A percentile compares a stretch with the other conserved stretches of the same genome.
phyloP scores from a whole-genome alignment of 37 sponge, comb jelly and placozoan species.

The Chondrilla cf. caribensis region DNA sequence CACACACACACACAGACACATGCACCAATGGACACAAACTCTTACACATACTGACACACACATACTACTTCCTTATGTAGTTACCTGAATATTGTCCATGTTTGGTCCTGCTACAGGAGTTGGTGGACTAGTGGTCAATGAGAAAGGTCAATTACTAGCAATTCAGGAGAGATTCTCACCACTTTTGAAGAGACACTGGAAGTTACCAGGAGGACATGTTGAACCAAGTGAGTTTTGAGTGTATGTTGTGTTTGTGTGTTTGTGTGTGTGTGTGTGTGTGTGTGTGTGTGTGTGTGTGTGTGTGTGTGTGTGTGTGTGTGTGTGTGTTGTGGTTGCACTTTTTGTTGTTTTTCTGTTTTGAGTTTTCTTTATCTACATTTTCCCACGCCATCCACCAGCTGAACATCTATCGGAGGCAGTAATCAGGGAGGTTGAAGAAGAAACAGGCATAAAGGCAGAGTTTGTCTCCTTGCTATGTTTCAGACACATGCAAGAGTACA shows the following conservation, averaged over 20 bases:
- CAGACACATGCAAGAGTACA: constrained; percentile 69
- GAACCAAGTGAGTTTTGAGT: constrained; percentile 48
- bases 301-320: constrained; percentile 18
- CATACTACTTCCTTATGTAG: too few relatives aligned
- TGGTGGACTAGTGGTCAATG: constrained; percentile 85
- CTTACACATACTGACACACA: too few relatives aligned
- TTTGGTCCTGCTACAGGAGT: constrained; percentile 64
- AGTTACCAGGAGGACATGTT: constrained; percentile 79
- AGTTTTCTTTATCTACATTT: too few relatives aligned
- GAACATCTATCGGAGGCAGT: constrained; percentile 70
- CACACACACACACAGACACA: too few relatives aligned
- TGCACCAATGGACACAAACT: too few relatives aligned
- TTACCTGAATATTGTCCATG: too few relatives aligned
- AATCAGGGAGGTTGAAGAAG: constrained; percentile 75
- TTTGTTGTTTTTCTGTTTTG: neutral
- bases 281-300: constrained; percentile 6
- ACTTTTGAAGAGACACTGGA: constrained; percentile 52
- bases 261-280: constrained; percentile 2
- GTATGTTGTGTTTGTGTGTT: neutral
- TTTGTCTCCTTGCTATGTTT: constrained; percentile 74
- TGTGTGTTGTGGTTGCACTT: neutral
- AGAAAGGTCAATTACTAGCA: constrained; percentile 61
- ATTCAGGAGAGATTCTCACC: constrained; percentile 61
- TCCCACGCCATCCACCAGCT: constrained; percentile 23
- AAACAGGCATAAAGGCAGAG: constrained; percentile 85